Base-by-base conservation (phyloP, 2,797 vertebrate genomes). In the Chelmon rostratus region DNA sequence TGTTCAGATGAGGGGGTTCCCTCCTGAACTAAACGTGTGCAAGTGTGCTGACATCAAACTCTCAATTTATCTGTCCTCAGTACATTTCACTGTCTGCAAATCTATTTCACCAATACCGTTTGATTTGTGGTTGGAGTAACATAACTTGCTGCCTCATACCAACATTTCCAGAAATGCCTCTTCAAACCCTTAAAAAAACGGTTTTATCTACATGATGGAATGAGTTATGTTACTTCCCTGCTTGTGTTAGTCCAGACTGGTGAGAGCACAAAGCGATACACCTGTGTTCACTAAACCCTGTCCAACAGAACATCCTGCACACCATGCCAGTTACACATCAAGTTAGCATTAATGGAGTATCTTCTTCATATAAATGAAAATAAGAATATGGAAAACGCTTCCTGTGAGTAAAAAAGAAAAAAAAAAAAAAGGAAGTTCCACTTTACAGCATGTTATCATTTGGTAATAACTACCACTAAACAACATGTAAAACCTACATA, bases 321-420 rank as follows among this genome's bases (percentile, higher is more conserved):
- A 56, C 62, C 7, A 47, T 31, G 31, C 57, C 54, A 42, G 76
- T 67, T 64, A n/a, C 37, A 61, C 44, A 62, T 82, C 62, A 89
- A 83, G 78, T 86, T 82, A 82, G 46, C 77, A 68, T 76, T 33
- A 68, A 28, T 73, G 73, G 79, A 88, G 87, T 76, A 81, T 50
- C 79, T 31, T 49, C 37, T 72, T 76, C 23, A 75, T 67, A 86
- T 31, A 73, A 67, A 74, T 62, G 10, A 79, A 72, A 87, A 83
- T 23, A 78, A 79, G 67, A 77, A 85, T 19, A 50, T 76, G 75
- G 19, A 86, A 78, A 83, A n/a, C 31, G 1, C 15, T 56, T 50
- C 16, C 21, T 57, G 7, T 35, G 28, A 63, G 40, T 23, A n/a
- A 77, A 79, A 68, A 72, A 66, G 42, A 79, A 81, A 69, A 9